Percentiles rank a stretch among this genome's conserved stretches.
Evolutionary conservation across 2,113 vertebrate genomes (phyloP).

Genomic region (Rissa tridactyla): DNA sequence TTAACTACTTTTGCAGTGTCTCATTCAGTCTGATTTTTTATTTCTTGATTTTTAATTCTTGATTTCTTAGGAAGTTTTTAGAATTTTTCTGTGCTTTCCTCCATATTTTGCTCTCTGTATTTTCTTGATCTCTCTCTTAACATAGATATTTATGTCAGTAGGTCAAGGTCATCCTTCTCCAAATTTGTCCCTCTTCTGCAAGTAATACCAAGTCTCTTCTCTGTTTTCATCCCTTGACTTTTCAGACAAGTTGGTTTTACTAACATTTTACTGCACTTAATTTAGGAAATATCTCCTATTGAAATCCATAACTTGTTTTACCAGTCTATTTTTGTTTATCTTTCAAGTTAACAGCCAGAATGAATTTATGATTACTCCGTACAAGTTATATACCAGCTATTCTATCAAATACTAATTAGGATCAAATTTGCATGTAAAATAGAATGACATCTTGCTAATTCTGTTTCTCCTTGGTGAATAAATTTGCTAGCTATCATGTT

Average conservation of each 20-base stretch:
- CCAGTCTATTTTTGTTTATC: not conserved
- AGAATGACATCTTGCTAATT: not conserved
- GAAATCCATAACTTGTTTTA: not conserved
- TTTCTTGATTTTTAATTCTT: not conserved
- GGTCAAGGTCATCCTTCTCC: not conserved
- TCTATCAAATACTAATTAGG: not conserved
- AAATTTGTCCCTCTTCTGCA: not conserved
- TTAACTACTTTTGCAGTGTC: not conserved
- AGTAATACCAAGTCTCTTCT: not conserved
- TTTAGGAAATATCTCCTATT: not conserved
- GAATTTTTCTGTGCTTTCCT: not conserved
- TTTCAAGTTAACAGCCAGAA: not conserved
- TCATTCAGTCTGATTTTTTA: not conserved
- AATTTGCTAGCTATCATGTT: not conserved
- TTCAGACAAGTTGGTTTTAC: not conserved
- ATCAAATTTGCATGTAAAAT: not conserved
- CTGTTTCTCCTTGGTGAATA: not conserved
- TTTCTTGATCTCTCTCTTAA: not conserved
- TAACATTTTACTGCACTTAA: not conserved
- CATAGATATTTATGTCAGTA: not conserved
- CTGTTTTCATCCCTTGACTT: not conserved
- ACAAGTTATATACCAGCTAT: not conserved
- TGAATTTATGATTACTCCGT: not conserved
- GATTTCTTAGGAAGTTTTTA: not conserved
- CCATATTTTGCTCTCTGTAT: not conserved